A percentile compares a stretch with the other conserved stretches of the same genome.
These are phyloP conservation scores for Aphrocallistes beatrix DNA, from an alignment of 37 sponge, comb jelly and placozoan species.

Conservation along the genomic window DNA sequence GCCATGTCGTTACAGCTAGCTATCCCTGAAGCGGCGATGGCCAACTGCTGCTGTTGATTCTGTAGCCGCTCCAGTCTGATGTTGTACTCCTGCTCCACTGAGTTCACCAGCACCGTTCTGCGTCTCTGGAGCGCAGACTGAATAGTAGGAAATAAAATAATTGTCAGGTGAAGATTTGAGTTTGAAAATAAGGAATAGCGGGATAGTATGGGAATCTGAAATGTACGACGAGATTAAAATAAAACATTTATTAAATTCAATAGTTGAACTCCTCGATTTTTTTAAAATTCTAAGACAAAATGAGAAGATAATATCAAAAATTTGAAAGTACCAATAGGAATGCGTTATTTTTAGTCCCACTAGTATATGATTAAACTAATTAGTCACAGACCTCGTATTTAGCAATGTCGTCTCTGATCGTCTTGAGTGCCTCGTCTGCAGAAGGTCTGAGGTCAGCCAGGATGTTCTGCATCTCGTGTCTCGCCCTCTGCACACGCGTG, in stretches of 20 bases:
- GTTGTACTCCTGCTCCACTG: not conserved
- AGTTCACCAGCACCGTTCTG: not conserved
- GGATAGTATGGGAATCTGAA: too few species aligned
- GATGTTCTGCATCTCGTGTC: slow-evolving; percentile 15
- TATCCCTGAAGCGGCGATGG: not conserved
- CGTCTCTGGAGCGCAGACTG: not conserved
- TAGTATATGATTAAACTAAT: too few species aligned
- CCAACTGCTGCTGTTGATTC: slow-evolving; percentile 25
- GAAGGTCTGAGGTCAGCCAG: not conserved
- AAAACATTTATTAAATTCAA: too few species aligned
- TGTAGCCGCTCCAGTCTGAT: slow-evolving; percentile 21
- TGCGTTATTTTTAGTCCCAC: too few species aligned
- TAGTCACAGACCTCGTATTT: not conserved
- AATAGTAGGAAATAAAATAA: too few species aligned
- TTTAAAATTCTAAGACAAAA: too few species aligned
- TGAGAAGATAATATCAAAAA: too few species aligned
- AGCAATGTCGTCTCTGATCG: not conserved
- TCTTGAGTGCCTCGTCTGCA: not conserved
- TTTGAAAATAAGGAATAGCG: too few species aligned
- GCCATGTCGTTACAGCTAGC: slow-evolving; percentile 28
- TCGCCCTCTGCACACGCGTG: not conserved
- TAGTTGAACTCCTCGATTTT: too few species aligned
- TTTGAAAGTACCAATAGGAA: too few species aligned
- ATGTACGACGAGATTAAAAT: too few species aligned
- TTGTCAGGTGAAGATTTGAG: too few species aligned